These are phyloP conservation scores for Tachypleus tridentatus DNA, from an alignment of 1,140 invertebrate genomes.

Conservation along the genomic window DNA sequence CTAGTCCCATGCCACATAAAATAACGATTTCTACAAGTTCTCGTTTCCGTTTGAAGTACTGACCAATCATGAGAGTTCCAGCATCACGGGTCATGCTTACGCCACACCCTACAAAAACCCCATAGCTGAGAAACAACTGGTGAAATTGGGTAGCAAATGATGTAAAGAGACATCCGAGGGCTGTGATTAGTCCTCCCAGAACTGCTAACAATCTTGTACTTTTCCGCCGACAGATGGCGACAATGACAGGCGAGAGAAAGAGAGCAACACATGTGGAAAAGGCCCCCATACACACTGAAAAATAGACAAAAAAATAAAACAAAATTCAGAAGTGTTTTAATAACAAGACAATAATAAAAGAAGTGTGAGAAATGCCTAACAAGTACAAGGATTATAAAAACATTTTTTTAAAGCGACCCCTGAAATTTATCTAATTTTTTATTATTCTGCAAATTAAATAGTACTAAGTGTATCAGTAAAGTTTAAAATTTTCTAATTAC, in stretches of 20 bases:
- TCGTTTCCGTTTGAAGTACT: slow-evolving; percentile 73
- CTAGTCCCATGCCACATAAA: slow-evolving; percentile 73
- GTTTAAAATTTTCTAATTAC: no score
- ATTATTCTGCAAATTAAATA: no score
- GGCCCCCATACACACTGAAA: slow-evolving; percentile 69
- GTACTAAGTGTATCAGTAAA: no score
- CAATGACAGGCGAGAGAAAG: slow-evolving; percentile 65
- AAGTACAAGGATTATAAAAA: no score
- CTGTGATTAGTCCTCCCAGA: slow-evolving; percentile 68
- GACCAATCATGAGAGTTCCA: slow-evolving; percentile 69
- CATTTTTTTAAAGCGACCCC: no score
- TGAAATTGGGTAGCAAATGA: slow-evolving; percentile 57
- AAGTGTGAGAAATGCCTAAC: no score
- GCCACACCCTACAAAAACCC: slow-evolving; percentile 61
- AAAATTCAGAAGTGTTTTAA: no score
- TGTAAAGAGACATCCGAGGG: slow-evolving; percentile 72
- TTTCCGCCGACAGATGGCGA: slow-evolving; percentile 69
- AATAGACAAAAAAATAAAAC: slow-evolving; percentile 9
- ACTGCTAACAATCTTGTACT: slow-evolving; percentile 72
- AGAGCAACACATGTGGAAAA: slow-evolving; percentile 64
- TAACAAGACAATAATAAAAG: no score
- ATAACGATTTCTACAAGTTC: slow-evolving; percentile 86
- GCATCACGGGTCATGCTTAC: slow-evolving; percentile 72
- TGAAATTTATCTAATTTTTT: no score
- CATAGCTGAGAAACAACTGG: slow-evolving; percentile 78